A percentile compares a stretch with the other conserved stretches of the same genome.
Evolutionary conservation across 1,140 invertebrate genomes (phyloP).

Genomic region (Sycophaga agraensis): DNA sequence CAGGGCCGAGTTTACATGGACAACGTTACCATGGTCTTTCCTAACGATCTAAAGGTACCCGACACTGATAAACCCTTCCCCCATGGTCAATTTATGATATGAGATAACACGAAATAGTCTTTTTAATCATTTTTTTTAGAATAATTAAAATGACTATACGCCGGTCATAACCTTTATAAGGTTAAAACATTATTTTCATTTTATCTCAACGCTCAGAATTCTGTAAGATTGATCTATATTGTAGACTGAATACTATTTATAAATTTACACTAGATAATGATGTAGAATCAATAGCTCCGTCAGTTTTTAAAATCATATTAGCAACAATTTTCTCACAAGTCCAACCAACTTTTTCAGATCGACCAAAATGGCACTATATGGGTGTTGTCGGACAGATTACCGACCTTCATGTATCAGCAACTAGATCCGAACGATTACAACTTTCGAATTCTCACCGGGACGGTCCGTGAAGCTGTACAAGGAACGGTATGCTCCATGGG

Average conservation of each 20-base stretch:
- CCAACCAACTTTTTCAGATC: slow-evolving; percentile 39
- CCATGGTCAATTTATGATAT: no score
- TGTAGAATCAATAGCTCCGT: no score
- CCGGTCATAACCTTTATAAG: no score
- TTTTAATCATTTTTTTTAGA: not conserved
- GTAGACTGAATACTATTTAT: no score
- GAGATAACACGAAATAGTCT: not conserved
- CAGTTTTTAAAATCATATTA: no score
- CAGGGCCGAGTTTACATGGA: slow-evolving; percentile 72
- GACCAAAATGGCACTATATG: slow-evolving; percentile 71
- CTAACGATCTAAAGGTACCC: slow-evolving; percentile 73
- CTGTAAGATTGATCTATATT: no score
- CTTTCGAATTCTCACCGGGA: slow-evolving; percentile 70
- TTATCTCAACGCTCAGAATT: no score
- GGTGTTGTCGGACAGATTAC: slow-evolving; percentile 73
- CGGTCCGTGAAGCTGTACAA: slow-evolving; percentile 66
- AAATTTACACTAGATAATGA: no score
- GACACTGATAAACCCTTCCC: no score
- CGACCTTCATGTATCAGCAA: slow-evolving; percentile 69
- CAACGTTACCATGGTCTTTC: slow-evolving; percentile 72
- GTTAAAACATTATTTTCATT: no score
- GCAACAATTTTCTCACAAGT: no score
- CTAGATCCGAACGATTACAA: slow-evolving; percentile 69
- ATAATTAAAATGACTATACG: no score
- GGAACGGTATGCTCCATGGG: slow-evolving; percentile 64